phyloP scores from a whole-genome alignment of 2,113 vertebrate species.

The Plotosus lineatus region DNA sequence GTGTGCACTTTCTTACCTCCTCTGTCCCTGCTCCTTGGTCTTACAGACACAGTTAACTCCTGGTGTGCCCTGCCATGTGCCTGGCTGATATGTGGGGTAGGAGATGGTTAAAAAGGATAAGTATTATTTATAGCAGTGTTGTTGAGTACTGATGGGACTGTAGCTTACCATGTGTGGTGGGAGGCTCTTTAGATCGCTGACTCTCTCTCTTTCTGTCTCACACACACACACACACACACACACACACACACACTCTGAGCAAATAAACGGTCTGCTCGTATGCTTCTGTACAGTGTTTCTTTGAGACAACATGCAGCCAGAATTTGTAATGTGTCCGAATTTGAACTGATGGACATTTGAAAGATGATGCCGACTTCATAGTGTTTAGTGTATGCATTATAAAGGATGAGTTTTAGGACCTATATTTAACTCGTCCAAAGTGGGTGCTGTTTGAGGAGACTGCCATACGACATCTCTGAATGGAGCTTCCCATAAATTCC shows the following conservation, averaged over 20 bases:
- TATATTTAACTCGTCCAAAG: background rate
- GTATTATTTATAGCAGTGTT: slow-evolving; percentile 17
- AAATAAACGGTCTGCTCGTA: background rate
- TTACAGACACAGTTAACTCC: background rate
- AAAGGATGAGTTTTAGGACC: too few species aligned
- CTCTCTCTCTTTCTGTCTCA: too few species aligned
- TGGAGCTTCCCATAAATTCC: too few species aligned
- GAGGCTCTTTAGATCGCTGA: background rate
- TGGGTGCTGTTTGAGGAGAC: background rate
- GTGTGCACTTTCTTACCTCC: too few species aligned
- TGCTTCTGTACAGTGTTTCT: background rate
- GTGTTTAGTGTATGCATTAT: background rate
- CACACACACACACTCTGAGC: background rate
- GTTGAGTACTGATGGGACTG: background rate
- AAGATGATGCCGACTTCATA: background rate
- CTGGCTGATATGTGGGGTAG: background rate
- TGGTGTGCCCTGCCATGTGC: background rate
- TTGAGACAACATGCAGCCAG: background rate
- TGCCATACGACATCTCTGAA: too few species aligned
- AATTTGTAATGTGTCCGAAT: background rate
- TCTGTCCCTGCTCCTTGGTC: background rate
- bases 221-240: background rate
- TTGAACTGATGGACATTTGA: background rate
- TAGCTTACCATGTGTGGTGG: background rate
- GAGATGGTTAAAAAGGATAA: slow-evolving; percentile 6